Evolutionary conservation across 2,113 vertebrate genomes (phyloP).

Genomic region (Eurypyga helias): DNA sequence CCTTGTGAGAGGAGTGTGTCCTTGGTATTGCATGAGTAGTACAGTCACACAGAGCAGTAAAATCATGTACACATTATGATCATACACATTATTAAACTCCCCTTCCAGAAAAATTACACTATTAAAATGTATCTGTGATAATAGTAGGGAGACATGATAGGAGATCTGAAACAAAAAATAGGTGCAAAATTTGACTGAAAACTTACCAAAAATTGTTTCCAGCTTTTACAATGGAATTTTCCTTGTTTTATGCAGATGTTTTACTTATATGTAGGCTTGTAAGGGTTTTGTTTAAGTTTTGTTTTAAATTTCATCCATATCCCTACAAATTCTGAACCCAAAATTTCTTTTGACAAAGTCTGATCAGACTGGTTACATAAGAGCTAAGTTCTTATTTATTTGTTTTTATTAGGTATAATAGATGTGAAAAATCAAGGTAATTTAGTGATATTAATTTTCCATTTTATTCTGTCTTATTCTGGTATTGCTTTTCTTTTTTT

Average conservation of each 20-base stretch:
- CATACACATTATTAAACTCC: not conserved
- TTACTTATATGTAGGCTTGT: not conserved
- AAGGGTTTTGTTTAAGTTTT: not conserved
- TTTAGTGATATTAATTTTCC: not conserved
- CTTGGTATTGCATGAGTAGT: not conserved
- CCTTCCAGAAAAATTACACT: not conserved
- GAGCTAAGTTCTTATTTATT: not conserved
- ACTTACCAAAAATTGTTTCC: fast-evolving
- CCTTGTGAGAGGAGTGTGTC: not conserved
- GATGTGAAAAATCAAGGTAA: not conserved
- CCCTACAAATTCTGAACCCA: not conserved
- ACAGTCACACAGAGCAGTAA: not conserved
- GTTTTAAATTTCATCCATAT: not conserved
- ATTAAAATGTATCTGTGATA: not conserved
- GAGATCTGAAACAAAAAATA: not conserved
- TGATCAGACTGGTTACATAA: not conserved
- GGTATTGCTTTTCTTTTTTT: fast-evolving
- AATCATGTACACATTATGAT: not conserved
- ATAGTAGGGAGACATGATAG: not conserved
- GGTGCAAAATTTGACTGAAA: not conserved
- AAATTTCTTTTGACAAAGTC: not conserved
- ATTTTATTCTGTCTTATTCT: not conserved
- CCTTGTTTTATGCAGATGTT: not conserved
- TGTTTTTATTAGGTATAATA: not conserved
- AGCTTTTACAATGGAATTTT: not conserved